Percentiles rank a stretch among this genome's conserved stretches.
Evolutionary conservation across 1,140 invertebrate species (phyloP).

Genomic region (Drosophila lowei): DNA sequence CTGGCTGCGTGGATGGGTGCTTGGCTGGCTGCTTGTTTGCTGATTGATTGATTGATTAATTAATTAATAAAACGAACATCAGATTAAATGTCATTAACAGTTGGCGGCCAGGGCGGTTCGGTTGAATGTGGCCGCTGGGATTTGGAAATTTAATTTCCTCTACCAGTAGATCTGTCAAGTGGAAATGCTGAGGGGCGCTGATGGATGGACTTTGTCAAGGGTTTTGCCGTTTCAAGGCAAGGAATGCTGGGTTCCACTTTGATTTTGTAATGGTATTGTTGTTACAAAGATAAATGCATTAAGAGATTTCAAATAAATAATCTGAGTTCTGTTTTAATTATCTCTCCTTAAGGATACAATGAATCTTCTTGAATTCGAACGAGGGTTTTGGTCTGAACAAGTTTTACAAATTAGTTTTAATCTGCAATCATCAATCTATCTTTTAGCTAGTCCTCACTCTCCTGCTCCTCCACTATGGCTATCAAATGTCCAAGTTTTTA

Average conservation of each 20-base stretch:
- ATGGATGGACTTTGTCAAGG: slow-evolving; percentile 26
- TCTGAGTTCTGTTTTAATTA: no score
- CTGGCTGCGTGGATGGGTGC: slow-evolving; percentile 8
- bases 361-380: no score
- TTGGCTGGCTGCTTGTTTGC: slow-evolving; percentile 2
- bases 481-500: slow-evolving; percentile 5
- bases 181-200: slow-evolving; percentile 21
- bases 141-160: slow-evolving; percentile 69
- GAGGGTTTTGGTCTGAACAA: no score
- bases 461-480: neutral
- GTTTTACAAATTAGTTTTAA: no score
- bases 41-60: slow-evolving; percentile 66
- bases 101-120: slow-evolving; percentile 7
- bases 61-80: slow-evolving; percentile 63
- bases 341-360: no score
- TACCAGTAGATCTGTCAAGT: slow-evolving; percentile 37
- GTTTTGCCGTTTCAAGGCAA: no score
- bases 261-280: no score
- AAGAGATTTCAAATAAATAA: no score
- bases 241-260: no score
- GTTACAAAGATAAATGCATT: no score
- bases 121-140: slow-evolving; percentile 34
- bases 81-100: slow-evolving; percentile 68
- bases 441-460: no score
- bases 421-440: no score